A percentile compares a stretch with the other conserved stretches of the same genome.
Evolutionary conservation across 2,888 invertebrate species (phyloP).

Genomic region (Coronaproctus castanopsis): DNA sequence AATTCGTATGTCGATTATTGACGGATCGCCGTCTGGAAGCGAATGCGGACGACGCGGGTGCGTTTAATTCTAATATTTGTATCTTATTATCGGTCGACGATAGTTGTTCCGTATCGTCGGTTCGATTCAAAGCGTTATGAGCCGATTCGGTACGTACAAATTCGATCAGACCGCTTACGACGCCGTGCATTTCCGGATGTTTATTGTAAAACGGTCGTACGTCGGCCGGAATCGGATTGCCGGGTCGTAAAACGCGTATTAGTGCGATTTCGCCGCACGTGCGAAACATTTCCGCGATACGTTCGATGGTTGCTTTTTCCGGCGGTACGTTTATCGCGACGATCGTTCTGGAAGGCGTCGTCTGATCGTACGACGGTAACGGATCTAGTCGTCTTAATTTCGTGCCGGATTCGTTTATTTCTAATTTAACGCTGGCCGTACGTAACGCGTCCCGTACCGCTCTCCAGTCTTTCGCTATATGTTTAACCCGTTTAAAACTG

Average conservation of each 20-base stretch:
- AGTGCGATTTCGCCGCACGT: conserved; percentile 75
- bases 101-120: conserved; percentile 29
- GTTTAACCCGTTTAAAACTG: conserved; percentile 85
- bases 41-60: conserved; percentile 49
- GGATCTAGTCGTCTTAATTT: conserved; percentile 70
- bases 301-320: conserved; percentile 59
- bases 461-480: conserved; percentile 81
- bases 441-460: conserved; percentile 71
- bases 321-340: conserved; percentile 69
- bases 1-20: conserved; percentile 11
- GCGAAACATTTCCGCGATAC: conserved; percentile 74
- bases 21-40: conserved; percentile 36
- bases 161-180: conserved; percentile 76
- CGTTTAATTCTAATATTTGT: conserved; percentile 55
- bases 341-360: conserved; percentile 76
- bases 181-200: conserved; percentile 66
- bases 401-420: conserved; percentile 74
- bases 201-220: conserved; percentile 77
- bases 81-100: conserved; percentile 32
- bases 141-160: conserved; percentile 75
- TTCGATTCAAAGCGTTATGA: conserved; percentile 45
- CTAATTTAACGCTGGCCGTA: conserved; percentile 47
- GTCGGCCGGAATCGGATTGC: conserved; percentile 76
- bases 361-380: conserved; percentile 74
- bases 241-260: conserved; percentile 68